Evolutionary conservation across 1,140 invertebrate species (phyloP).

Genomic region (Trichonephila inaurata): DNA sequence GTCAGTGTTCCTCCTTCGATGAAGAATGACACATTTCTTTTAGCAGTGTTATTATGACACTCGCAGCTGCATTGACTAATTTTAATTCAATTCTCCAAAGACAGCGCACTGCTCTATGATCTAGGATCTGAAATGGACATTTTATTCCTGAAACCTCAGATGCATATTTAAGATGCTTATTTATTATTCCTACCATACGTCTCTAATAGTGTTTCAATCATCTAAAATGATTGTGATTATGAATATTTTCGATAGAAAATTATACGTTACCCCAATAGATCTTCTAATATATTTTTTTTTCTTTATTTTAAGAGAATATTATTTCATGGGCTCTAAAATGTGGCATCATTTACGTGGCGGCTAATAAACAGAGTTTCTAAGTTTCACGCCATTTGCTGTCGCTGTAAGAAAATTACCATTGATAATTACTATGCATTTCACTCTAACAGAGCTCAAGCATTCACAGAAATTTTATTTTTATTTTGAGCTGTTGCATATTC

Average conservation of each 20-base stretch:
- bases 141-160: background rate
- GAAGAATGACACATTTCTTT: background rate
- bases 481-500: too few species aligned
- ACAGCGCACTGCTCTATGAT: background rate
- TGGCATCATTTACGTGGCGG: background rate
- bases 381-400: too few species aligned
- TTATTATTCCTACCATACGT: slow-evolving; percentile 26
- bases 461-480: too few species aligned
- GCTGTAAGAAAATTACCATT: too few species aligned
- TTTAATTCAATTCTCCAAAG: slow-evolving; percentile 35
- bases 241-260: slow-evolving; percentile 11
- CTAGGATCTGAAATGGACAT: background rate
- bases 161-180: background rate
- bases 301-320: background rate
- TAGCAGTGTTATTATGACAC: background rate
- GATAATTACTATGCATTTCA: too few species aligned
- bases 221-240: slow-evolving; percentile 47
- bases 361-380: too few species aligned
- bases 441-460: too few species aligned
- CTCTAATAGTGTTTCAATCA: slow-evolving; percentile 42
- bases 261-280: slow-evolving; percentile 26
- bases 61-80: background rate
- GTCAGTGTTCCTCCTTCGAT: background rate
- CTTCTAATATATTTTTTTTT: background rate
- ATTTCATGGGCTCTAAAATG: background rate